A percentile compares a stretch with the other conserved stretches of the same genome.
These are phyloP conservation scores for Psittacula derbiana DNA, from an alignment of 2,797 vertebrate species.

Conservation along the genomic window DNA sequence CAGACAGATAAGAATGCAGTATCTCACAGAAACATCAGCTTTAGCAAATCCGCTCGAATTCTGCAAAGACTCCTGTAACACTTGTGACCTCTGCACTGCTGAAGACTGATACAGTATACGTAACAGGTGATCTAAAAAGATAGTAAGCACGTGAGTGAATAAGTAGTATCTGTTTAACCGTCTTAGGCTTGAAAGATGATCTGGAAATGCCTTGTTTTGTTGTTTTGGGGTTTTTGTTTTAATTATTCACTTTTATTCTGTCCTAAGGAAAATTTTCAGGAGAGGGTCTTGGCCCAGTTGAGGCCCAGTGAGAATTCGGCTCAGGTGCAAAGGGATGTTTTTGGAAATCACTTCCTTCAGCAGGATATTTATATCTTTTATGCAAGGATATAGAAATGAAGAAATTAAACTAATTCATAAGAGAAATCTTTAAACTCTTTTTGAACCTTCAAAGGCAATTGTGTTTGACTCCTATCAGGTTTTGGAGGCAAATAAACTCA, in stretches of 20 bases:
- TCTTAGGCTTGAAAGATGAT: not conserved
- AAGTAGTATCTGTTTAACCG: not conserved
- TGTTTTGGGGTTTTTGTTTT: not conserved
- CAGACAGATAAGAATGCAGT: not conserved
- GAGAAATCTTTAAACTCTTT: not conserved
- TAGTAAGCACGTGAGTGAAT: not conserved
- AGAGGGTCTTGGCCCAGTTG: not conserved
- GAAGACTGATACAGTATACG: too few species aligned
- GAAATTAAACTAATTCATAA: not conserved
- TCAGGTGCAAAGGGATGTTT: not conserved
- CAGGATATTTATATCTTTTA: not conserved
- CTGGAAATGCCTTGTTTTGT: not conserved
- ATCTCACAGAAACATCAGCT: not conserved
- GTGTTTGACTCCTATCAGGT: not conserved
- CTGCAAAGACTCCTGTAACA: not conserved
- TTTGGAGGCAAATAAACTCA: not conserved
- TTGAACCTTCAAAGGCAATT: not conserved
- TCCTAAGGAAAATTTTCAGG: not conserved
- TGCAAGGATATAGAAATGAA: not conserved
- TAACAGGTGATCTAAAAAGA: not conserved
- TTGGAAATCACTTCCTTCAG: not conserved
- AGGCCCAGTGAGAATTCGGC: not conserved
- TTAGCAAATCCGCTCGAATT: not conserved
- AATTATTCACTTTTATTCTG: not conserved
- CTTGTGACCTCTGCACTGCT: not conserved